Base-by-base conservation (phyloP, 1,140 invertebrate genomes). In the Cherax destructor region DNA sequence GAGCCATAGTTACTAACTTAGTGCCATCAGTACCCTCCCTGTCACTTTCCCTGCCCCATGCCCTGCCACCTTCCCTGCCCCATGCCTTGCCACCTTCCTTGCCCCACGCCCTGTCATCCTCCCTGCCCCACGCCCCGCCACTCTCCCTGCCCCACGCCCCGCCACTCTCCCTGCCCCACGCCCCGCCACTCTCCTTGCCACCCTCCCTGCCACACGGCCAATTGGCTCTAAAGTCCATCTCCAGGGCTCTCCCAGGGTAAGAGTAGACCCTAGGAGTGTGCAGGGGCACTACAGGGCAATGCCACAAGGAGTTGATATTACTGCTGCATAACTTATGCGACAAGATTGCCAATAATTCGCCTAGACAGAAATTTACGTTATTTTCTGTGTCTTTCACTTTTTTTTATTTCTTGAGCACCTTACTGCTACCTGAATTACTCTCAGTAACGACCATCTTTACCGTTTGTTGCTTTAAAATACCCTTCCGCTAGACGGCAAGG, bases 261-360 rank as follows among this genome's bases (percentile, higher is more conserved):
- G 30, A 83, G 16, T 69, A n/a, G 18, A 41, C n/a, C 59, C n/a
- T 83, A 83, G 9, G 56, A 6, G 30, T 61, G 52, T 61, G 24
- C 6, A n/a, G 81, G 69, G 59, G 81, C 61, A 69, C 47, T 49
- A 61, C 59, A 21, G 10, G 24, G 61, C 61, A 83, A 83, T 83
- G 80, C 49, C 80, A n/a, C 56, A 16, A n/a, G 21, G 21, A 21
- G 59, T 69, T 41, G 69, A 24, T 47, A 83, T 83, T 83, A 83
- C 81, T n/a, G 59, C 24, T 18, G 30, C 81, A 61, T 83, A 69
- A 83, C 30, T 65, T 61, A 83, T 83, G 81, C 30, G 81, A 83
- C 81, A 69, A 69, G 81, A 83, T 83, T 83, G 81, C 81, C 56
- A 83, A 83, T 83, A 83, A 83, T 83, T 83, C 69, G 81, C 61